Evolutionary conservation across 2,113 vertebrate species (phyloP).

Genomic region (Bettongia penicillata): DNA sequence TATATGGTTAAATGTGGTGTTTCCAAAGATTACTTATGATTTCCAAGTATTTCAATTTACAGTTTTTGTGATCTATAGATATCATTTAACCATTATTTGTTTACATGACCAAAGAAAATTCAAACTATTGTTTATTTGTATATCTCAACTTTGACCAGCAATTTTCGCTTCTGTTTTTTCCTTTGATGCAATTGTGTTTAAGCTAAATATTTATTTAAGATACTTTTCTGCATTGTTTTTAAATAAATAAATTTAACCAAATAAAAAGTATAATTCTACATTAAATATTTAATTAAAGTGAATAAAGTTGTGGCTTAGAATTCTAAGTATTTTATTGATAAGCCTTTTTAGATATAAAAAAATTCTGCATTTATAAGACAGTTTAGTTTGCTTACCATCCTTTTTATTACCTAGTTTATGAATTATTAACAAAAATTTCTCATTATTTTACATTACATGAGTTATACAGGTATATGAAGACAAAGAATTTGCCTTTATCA

Average conservation of each 20-base stretch:
- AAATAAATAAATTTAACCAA: no score
- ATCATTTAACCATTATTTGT: background rate
- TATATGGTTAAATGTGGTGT: background rate
- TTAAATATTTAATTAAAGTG: background rate
- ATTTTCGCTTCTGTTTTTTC: background rate
- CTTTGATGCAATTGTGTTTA: background rate
- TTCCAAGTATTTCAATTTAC: background rate
- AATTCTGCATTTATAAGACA: background rate
- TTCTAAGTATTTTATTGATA: background rate
- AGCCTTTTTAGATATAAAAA: no score
- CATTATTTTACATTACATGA: background rate
- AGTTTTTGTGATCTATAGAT: background rate
- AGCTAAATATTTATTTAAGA: background rate
- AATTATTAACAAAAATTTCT: background rate
- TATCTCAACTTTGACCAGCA: background rate
- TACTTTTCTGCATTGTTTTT: background rate
- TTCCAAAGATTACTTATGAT: background rate
- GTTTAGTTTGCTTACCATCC: background rate
- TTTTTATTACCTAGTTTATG: background rate
- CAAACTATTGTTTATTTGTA: background rate
- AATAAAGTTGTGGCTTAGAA: background rate
- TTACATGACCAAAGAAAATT: background rate
- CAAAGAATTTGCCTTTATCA: background rate
- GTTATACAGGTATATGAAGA: background rate
- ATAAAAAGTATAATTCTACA: background rate